phyloP scores from a whole-genome alignment of 2,113 vertebrate genomes.

The Origma solitaria region DNA sequence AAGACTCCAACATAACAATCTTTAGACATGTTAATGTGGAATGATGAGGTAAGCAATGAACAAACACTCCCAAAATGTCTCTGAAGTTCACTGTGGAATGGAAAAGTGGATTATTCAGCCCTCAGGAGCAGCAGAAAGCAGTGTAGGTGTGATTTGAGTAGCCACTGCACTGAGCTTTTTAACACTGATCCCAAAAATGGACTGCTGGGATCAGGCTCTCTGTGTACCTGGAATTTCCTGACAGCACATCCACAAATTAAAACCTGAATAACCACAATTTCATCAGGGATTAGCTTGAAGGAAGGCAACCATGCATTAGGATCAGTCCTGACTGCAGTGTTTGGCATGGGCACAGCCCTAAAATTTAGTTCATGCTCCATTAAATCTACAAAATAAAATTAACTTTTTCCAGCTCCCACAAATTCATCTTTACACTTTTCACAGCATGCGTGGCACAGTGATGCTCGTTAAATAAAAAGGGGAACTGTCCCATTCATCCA shows the following conservation, averaged over 20 bases:
- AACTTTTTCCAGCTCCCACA: neutral
- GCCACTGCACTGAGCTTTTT: neutral
- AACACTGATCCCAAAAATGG: neutral
- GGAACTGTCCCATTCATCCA: neutral
- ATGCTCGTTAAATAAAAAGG: neutral
- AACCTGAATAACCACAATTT: neutral
- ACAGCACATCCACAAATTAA: neutral
- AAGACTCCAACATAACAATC: neutral
- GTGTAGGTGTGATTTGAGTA: fast-evolving
- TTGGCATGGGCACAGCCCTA: neutral
- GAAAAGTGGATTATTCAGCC: neutral
- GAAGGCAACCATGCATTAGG: neutral
- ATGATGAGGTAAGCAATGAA: neutral
- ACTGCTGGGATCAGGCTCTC: neutral
- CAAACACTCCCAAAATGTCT: neutral
- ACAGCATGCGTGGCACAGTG: neutral
- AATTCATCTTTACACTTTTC: neutral
- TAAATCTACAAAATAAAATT: neutral
- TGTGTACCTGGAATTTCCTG: neutral
- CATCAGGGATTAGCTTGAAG: neutral
- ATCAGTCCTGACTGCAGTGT: neutral
- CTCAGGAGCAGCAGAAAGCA: neutral
- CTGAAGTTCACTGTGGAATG: neutral
- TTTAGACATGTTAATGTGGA: neutral
- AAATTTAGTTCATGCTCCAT: neutral